These are phyloP conservation scores for Protobothrops flavoviridis DNA, from an alignment of 2,113 vertebrate genomes.

Conservation along the genomic window DNA sequence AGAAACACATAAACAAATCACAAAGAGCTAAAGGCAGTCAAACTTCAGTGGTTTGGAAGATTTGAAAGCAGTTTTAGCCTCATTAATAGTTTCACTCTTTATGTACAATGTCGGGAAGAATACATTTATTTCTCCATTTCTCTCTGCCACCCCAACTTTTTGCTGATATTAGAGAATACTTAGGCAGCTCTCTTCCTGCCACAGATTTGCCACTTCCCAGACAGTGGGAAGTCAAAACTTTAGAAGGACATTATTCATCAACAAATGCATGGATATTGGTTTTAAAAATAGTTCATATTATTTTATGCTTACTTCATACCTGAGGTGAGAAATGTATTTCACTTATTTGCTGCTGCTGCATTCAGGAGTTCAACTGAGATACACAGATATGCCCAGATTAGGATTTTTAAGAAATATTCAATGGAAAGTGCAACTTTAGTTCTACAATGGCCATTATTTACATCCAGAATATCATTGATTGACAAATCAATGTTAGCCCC, in stretches of 20 bases:
- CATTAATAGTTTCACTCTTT: constrained; percentile 30
- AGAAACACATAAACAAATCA: neutral
- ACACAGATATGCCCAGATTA: neutral
- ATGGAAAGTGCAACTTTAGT: neutral
- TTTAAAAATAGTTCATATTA: neutral
- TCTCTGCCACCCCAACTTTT: neutral
- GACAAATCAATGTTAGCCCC: neutral
- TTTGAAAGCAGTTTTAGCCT: constrained; percentile 6
- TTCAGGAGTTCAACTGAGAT: neutral
- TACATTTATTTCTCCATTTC: neutral
- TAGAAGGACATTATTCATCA: neutral
- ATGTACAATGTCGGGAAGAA: neutral
- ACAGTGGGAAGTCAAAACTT: neutral
- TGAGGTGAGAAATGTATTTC: neutral
- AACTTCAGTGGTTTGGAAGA: constrained; percentile 42
- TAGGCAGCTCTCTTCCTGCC: neutral
- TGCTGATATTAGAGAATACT: neutral
- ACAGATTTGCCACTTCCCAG: neutral
- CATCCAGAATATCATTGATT: neutral
- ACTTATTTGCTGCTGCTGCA: neutral
- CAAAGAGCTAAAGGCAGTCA: constrained; percentile 27
- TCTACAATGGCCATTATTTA: neutral
- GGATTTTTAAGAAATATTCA: too few relatives aligned
- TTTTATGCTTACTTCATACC: neutral
- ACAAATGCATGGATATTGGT: neutral